These are phyloP conservation scores for Orthochromis indermauri DNA, from an alignment of 2,113 vertebrate species.

Conservation along the genomic window DNA sequence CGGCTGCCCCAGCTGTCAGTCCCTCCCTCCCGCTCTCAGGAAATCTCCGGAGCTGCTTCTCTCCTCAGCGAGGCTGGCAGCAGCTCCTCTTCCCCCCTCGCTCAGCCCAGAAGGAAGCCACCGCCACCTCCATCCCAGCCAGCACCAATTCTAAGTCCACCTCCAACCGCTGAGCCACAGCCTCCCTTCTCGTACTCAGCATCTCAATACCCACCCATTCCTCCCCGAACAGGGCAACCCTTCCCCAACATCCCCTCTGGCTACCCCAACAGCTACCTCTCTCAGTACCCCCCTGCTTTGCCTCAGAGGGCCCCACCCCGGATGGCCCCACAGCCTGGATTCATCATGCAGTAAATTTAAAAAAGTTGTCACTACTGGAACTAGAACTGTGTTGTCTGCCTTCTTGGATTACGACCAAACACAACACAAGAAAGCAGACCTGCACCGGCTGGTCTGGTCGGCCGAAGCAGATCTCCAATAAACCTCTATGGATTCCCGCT, in stretches of 20 bases:
- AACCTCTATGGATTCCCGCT: neutral
- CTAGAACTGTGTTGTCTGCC: conserved; percentile 7
- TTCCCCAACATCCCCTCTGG: conserved; percentile 56
- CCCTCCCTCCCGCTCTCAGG: conserved; percentile 50
- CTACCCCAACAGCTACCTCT: conserved; percentile 72
- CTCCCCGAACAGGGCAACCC: conserved; percentile 76
- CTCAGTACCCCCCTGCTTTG: conserved; percentile 80
- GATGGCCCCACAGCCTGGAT: conserved; percentile 84
- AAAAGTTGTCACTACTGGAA: conserved; percentile 16
- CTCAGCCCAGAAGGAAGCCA: conserved; percentile 77
- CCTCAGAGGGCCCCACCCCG: conserved; percentile 81
- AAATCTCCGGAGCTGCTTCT: conserved; percentile 16
- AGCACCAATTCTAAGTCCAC: conserved; percentile 59
- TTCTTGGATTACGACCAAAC: conserved; percentile 17
- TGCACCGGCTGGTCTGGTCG: conserved; percentile 10
- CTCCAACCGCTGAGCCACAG: conserved; percentile 46
- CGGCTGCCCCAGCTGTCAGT: conserved; percentile 58
- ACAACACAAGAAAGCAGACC: neutral
- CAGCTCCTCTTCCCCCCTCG: conserved; percentile 62
- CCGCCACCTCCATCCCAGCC: conserved; percentile 75
- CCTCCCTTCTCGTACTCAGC: conserved; percentile 61
- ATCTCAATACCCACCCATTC: conserved; percentile 79
- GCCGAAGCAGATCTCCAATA: conserved; percentile 11
- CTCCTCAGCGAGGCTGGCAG: conserved; percentile 40
- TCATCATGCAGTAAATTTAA: conserved; percentile 84